Percentiles rank a stretch among this genome's conserved stretches.
Conservation (phyloP, 2,113 vertebrate genomes). For the Dipodomys spectabilis region DNA sequence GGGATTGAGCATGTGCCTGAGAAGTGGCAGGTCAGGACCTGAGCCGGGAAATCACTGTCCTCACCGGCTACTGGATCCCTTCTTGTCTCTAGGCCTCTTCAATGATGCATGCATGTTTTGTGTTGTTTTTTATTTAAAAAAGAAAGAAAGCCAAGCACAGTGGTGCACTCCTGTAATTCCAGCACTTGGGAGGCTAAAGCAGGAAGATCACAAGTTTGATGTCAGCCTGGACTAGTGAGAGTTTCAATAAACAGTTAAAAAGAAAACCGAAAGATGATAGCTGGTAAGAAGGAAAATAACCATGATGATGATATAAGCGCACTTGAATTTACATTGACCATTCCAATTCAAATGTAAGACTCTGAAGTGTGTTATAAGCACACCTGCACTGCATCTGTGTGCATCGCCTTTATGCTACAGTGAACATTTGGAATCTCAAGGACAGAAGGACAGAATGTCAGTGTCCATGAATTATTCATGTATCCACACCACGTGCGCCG, state of each 20-base stretch:
- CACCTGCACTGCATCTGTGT: neutral
- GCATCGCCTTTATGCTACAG: neutral
- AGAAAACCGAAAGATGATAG: neutral
- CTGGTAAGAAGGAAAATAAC: neutral
- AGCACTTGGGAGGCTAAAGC: too few species aligned
- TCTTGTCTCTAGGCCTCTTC: neutral
- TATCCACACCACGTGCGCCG: neutral
- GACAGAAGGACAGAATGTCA: neutral
- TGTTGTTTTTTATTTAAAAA: neutral
- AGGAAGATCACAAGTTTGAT: too few species aligned
- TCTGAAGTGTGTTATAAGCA: neutral
- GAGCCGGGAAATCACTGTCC: neutral
- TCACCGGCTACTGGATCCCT: neutral
- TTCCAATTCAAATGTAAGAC: neutral
- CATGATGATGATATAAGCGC: too few species aligned
- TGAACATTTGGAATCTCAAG: slow-evolving; percentile 15
- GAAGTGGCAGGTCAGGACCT: neutral
- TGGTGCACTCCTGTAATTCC: too few species aligned
- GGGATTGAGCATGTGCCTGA: neutral
- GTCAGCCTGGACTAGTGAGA: too few species aligned
- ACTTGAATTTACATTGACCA: neutral
- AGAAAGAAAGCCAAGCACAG: neutral
- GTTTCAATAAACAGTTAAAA: too few species aligned
- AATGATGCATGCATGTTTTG: neutral
- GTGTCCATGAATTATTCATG: slow-evolving; percentile 27